phyloP scores from a whole-genome alignment of 1,140 invertebrate species.

The Solenopsis invicta region DNA sequence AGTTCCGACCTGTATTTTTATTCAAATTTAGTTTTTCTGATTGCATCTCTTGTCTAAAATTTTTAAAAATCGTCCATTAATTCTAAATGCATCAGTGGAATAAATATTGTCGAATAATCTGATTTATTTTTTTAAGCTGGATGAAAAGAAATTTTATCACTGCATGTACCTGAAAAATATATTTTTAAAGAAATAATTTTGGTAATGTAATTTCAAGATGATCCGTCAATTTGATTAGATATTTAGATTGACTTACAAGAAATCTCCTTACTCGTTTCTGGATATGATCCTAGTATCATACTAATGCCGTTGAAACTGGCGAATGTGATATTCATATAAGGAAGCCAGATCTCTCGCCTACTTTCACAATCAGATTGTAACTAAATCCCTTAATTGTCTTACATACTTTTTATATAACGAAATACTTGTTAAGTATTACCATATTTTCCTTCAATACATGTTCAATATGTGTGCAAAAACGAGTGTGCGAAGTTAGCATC shows the following conservation, averaged over 20 bases:
- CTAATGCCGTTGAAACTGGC: neutral
- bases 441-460: neutral
- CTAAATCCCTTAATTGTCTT: slow-evolving; percentile 29
- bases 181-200: neutral
- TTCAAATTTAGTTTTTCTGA: no score
- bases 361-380: slow-evolving; percentile 13
- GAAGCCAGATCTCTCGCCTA: slow-evolving; percentile 9
- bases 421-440: slow-evolving; percentile 15
- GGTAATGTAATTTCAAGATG: no score
- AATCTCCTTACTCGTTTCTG: neutral
- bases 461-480: no score
- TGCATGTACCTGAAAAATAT: slow-evolving; percentile 1
- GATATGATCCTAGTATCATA: no score
- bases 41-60: neutral
- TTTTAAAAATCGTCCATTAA: neutral
- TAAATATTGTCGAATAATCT: no score
- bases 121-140: neutral
- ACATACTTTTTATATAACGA: neutral
- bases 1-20: neutral
- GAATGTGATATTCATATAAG: neutral
- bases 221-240: neutral
- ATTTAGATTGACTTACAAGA: neutral
- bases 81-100: neutral
- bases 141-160: neutral
- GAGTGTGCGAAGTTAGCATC: no score